Percentiles rank a stretch among this genome's conserved stretches.
phyloP scores from a whole-genome alignment of 2,888 invertebrate species.

The Phyto melanocephala region DNA sequence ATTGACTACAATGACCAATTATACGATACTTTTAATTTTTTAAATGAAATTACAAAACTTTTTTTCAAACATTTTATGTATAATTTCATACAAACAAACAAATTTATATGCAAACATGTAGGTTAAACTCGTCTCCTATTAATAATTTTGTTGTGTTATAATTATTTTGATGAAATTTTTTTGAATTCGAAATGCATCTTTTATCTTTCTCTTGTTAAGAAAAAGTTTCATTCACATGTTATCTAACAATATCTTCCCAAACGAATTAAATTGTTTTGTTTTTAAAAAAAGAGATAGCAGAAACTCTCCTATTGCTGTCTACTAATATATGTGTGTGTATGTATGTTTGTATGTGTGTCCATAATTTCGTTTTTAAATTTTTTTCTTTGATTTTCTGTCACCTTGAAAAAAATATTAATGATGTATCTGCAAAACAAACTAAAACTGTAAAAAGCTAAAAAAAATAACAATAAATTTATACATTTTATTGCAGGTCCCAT shows the following conservation, averaged over 20 bases:
- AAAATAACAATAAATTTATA: slow-evolving; percentile 21
- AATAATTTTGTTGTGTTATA: slow-evolving; percentile 30
- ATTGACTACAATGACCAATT: slow-evolving; percentile 11
- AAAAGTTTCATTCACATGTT: slow-evolving; percentile 23
- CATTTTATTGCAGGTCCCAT: slow-evolving; percentile 31
- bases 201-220: not conserved
- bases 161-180: not conserved
- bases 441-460: not conserved
- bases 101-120: not conserved
- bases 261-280: not conserved
- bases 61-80: slow-evolving; percentile 3
- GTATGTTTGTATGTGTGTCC: too few species aligned
- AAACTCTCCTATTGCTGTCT: not conserved
- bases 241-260: slow-evolving; percentile 35
- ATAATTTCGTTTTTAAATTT: not conserved
- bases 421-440: slow-evolving; percentile 44
- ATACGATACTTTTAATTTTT: not conserved
- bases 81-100: not conserved
- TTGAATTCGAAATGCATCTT: slow-evolving; percentile 21
- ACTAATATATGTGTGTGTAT: too few species aligned
- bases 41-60: slow-evolving; percentile 36
- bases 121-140: slow-evolving; percentile 37
- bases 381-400: slow-evolving; percentile 24
- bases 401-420: slow-evolving; percentile 46
- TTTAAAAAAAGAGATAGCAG: not conserved